Evolutionary conservation across 30 jellyfish, hydroid and myxozoan genomes (phyloP).

Genomic region (Mastigias papua): DNA sequence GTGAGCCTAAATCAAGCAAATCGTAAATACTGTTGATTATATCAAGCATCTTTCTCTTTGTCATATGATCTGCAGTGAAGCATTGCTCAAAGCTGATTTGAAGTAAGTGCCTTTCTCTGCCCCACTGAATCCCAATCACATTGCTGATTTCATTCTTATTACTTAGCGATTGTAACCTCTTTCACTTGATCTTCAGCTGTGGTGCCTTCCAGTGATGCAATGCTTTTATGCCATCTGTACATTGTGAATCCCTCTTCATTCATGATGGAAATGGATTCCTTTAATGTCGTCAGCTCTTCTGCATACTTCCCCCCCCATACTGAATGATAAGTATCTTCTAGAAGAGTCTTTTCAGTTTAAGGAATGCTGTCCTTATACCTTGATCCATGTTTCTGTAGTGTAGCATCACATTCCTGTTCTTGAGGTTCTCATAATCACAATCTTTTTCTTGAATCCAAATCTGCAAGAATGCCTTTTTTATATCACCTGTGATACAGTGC

Average conservation of each 20-base stretch:
- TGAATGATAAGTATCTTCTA: not conserved
- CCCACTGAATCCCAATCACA: too few relatives aligned
- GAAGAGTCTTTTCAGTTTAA: not conserved
- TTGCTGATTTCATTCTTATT: too few relatives aligned
- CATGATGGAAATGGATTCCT: too few relatives aligned
- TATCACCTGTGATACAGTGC: conserved; percentile 61
- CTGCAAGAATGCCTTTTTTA: conserved; percentile 68
- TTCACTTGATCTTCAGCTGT: too few relatives aligned
- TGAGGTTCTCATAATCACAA: conserved; percentile 42
- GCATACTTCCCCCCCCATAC: too few relatives aligned
- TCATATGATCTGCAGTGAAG: conserved; percentile 18
- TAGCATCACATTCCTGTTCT: not conserved
- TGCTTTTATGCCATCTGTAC: too few relatives aligned
- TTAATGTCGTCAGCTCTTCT: too few relatives aligned
- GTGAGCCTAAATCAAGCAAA: not conserved
- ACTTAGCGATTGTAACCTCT: too few relatives aligned
- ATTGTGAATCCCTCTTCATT: too few relatives aligned
- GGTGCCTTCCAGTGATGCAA: too few relatives aligned
- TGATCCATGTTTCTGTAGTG: not conserved
- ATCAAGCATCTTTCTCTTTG: conserved; percentile 15
- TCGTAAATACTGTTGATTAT: conserved; percentile 19
- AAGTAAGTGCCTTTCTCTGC: conserved; percentile 5
- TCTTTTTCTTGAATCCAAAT: conserved; percentile 54
- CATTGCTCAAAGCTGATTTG: conserved; percentile 13
- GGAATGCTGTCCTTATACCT: not conserved